These are phyloP conservation scores for Micrasema minimum DNA, from an alignment of 1,140 invertebrate species.

Conservation along the genomic window DNA sequence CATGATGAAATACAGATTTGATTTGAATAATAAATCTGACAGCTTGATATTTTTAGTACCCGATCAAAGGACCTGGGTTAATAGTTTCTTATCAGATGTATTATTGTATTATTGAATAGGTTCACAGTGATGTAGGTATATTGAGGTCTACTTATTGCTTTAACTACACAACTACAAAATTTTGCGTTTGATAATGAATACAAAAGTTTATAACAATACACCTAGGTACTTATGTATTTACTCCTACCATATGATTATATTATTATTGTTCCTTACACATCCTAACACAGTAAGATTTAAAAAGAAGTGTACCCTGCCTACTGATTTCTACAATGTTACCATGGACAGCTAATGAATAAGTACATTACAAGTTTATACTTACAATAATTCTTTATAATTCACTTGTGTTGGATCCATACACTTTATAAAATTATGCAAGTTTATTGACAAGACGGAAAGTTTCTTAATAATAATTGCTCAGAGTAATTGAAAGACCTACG, in stretches of 20 bases:
- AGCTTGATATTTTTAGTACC: no score
- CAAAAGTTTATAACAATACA: conserved; percentile 51
- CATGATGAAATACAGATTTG: no score
- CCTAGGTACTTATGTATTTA: conserved; percentile 42
- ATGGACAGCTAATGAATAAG: conserved; percentile 49
- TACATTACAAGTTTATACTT: conserved; percentile 18
- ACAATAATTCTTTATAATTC: not conserved
- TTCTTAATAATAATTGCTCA: conserved; percentile 33
- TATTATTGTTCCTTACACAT: conserved; percentile 55
- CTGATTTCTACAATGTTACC: conserved; percentile 47
- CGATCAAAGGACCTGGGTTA: no score
- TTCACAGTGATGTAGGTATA: conserved; percentile 7
- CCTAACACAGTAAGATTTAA: conserved; percentile 52
- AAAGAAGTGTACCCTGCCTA: conserved; percentile 54
- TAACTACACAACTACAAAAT: conserved; percentile 49
- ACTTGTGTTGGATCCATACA: conserved; percentile 17
- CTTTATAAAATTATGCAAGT: conserved; percentile 3
- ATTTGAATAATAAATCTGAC: no score
- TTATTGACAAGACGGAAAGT: conserved; percentile 24
- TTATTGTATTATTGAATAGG: conserved; percentile 3
- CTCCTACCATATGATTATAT: conserved; percentile 52
- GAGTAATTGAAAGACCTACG: conserved; percentile 30
- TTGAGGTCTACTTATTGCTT: conserved; percentile 50
- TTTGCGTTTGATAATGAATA: conserved; percentile 50
- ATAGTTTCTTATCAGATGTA: conserved; percentile 6